Conservation (phyloP, 2,888 invertebrate species). For the Dolichopus griseipennis region DNA sequence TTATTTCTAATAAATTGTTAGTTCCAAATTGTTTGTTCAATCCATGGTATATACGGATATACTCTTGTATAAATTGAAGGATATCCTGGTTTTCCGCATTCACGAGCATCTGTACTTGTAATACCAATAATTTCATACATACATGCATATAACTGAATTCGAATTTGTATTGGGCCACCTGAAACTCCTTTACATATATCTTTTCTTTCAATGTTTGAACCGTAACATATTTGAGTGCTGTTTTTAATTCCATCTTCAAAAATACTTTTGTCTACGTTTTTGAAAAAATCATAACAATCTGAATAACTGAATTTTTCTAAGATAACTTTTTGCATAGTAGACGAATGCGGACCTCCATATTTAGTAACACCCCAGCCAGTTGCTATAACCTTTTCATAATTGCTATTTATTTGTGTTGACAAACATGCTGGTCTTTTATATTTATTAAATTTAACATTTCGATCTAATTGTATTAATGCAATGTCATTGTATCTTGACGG, state of each 20-base stretch:
- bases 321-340: conserved; percentile 45
- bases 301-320: conserved; percentile 39
- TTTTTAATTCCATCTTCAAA: conserved; percentile 42
- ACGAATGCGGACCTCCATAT: too few species aligned
- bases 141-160: conserved; percentile 36
- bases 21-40: conserved; percentile 50
- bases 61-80: conserved; percentile 55
- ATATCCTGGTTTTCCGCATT: conserved; percentile 39
- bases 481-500: too few species aligned
- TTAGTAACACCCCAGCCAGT: background rate
- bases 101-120: conserved; percentile 43
- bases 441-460: too few species aligned
- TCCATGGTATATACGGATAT: conserved; percentile 49
- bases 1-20: too few species aligned
- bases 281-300: conserved; percentile 38
- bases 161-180: conserved; percentile 53
- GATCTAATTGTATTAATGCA: too few species aligned
- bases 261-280: conserved; percentile 19
- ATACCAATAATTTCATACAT: conserved; percentile 47
- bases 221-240: conserved; percentile 49
- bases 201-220: conserved; percentile 36
- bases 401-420: too few species aligned
- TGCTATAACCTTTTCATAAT: background rate
- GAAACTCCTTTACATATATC: conserved; percentile 57
- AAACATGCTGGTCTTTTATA: too few species aligned